Conservation (phyloP, 2,113 vertebrate genomes). For the Clarias gariepinus region DNA sequence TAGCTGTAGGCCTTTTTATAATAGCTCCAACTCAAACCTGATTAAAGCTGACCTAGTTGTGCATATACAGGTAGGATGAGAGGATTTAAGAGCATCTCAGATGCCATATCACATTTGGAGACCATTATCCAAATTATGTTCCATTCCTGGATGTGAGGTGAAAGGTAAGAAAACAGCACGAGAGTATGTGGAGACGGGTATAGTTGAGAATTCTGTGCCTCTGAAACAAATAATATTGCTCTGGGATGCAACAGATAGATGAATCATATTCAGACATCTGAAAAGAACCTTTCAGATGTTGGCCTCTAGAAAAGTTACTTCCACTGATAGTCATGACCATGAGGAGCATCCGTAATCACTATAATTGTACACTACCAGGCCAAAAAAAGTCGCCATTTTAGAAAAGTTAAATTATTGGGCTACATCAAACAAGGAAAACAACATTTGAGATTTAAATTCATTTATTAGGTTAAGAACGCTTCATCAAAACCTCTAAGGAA, state of each 20-base stretch:
- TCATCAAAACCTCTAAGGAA: too few relatives aligned
- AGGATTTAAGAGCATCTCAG: constrained; percentile 62
- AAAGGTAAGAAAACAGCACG: constrained; percentile 7
- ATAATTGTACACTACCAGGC: not conserved
- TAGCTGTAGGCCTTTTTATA: not conserved
- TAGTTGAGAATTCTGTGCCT: not conserved
- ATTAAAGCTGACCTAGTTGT: constrained; percentile 60
- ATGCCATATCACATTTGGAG: constrained; percentile 53
- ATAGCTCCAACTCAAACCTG: not conserved
- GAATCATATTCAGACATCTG: not conserved
- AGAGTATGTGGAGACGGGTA: not conserved
- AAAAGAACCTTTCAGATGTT: not conserved
- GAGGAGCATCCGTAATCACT: not conserved
- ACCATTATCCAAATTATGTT: constrained; percentile 51
- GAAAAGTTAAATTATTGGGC: too few relatives aligned
- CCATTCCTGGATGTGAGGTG: constrained; percentile 11
- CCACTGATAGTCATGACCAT: not conserved
- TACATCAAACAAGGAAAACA: too few relatives aligned
- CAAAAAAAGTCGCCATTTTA: too few relatives aligned
- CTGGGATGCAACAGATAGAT: not conserved
- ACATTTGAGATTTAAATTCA: too few relatives aligned
- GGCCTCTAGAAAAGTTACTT: not conserved
- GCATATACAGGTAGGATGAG: not conserved
- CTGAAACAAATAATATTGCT: not conserved
- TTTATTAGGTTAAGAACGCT: too few relatives aligned